Base-by-base conservation (phyloP, 2,113 vertebrate species). In the Hyaena hyaena region DNA sequence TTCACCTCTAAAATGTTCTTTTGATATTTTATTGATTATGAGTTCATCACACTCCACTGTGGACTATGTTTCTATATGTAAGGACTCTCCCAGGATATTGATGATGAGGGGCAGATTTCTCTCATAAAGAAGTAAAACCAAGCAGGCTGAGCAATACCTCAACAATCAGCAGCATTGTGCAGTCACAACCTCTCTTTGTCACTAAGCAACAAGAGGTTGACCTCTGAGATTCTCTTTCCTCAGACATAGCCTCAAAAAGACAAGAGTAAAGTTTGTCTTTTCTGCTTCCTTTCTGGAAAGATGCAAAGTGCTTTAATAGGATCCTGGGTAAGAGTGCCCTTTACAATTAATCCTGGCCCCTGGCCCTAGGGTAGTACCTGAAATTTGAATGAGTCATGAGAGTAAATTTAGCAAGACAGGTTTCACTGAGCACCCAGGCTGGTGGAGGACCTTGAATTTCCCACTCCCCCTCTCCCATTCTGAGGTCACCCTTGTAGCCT, bases 131-230 rank as follows among this genome's bases (percentile, higher is more conserved):
- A 71, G 91, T 77, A 39, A 84, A 90, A 95, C 68, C 24, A 39
- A 96, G 77, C 71, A 74, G 90, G 45, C 65, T 23, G 19, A 63
- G 23, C 23, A 24, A 73, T 90, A 31, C 83, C 96, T 94, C 66
- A 88, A 93, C 69, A 96, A 97, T 79, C 68, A 76, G 68, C 50
- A 93, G 94, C 92, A 97, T 97, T 97, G 84, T 97, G 96, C 61
- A 89, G 95, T 97, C 98, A 98, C 93, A 93, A 93, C 65, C 84
- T 96, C 90, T 83, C 58, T 55, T 87, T 77, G 97, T 98, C 94
- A 90, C 98, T 97, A 98, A 98, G 98, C 98, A 98, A 98, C 98
- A 76, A 48, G n/a, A 86, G 94, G 35, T 33, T 96, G 95, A 93
- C 97, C 94, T 95, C 65, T 48, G 88, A 90, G 45, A 82, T 86